Percentiles rank a stretch among this genome's conserved stretches.
These are phyloP conservation scores for Rhagium mordax DNA, from an alignment of 2,888 invertebrate genomes.

Conservation along the genomic window DNA sequence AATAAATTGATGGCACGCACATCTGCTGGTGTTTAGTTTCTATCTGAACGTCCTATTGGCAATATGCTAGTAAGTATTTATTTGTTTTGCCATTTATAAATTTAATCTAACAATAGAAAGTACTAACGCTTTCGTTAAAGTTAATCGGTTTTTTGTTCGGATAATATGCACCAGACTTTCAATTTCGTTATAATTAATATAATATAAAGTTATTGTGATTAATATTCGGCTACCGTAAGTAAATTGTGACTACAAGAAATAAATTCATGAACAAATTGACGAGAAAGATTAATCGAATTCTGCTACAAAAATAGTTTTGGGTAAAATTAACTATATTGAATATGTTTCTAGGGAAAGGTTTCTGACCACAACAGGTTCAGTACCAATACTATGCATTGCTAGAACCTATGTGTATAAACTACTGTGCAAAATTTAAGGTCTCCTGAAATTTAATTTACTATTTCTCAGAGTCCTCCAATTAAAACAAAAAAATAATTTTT, in stretches of 20 bases:
- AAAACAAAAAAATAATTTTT: too few species aligned
- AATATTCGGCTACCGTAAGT: too few species aligned
- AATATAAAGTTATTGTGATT: not conserved
- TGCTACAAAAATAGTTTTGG: too few species aligned
- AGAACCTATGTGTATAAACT: too few species aligned
- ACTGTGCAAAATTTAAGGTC: too few species aligned
- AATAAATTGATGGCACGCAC: not conserved
- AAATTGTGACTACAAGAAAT: not conserved
- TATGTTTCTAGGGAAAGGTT: too few species aligned
- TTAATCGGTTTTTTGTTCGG: constrained; percentile 16
- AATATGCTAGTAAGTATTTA: constrained; percentile 17
- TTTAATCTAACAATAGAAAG: constrained; percentile 5
- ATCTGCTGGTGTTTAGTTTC: constrained; percentile 20
- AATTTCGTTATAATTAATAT: constrained; percentile 13
- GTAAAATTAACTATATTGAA: too few species aligned
- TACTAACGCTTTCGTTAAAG: constrained; percentile 9
- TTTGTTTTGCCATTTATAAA: not conserved
- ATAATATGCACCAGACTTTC: not conserved
- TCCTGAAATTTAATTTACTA: too few species aligned
- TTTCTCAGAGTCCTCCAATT: too few species aligned
- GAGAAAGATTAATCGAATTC: too few species aligned
- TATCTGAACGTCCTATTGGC: constrained; percentile 5
- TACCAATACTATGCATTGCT: too few species aligned
- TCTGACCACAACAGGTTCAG: too few species aligned
- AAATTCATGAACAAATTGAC: constrained; percentile 21